Conservation (phyloP, 2,113 vertebrate genomes). For the Phainopepla nitens region DNA sequence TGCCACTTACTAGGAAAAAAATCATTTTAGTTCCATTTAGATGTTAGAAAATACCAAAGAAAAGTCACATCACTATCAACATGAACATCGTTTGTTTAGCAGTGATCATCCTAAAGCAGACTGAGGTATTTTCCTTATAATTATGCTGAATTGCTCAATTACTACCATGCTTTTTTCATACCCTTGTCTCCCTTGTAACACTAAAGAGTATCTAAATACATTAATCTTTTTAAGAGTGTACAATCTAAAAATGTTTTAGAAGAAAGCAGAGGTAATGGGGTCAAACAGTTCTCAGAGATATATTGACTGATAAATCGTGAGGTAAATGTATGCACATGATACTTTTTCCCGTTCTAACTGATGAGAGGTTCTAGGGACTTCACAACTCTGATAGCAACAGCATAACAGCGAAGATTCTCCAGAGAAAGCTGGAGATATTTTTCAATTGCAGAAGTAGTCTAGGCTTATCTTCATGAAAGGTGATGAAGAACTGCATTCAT, state of each 20-base stretch:
- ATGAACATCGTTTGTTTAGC: background rate
- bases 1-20: background rate
- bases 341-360: background rate
- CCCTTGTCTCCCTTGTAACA: background rate
- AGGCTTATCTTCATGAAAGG: background rate
- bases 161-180: background rate
- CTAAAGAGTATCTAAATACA: background rate
- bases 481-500: background rate
- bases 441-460: background rate
- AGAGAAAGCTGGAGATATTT: background rate
- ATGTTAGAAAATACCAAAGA: background rate
- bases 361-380: background rate
- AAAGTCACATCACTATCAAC: background rate
- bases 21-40: background rate
- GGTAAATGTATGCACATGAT: background rate
- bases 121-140: background rate
- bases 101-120: background rate
- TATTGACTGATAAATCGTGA: accelerated
- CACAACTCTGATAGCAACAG: background rate
- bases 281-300: background rate
- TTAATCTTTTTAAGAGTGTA: background rate
- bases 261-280: background rate
- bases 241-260: background rate
- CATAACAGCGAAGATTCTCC: background rate
- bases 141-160: background rate